Percentiles rank a stretch among this genome's conserved stretches.
These are phyloP conservation scores for Grammomys surdaster DNA, from an alignment of 2,113 vertebrate species.

Conservation along the genomic window DNA sequence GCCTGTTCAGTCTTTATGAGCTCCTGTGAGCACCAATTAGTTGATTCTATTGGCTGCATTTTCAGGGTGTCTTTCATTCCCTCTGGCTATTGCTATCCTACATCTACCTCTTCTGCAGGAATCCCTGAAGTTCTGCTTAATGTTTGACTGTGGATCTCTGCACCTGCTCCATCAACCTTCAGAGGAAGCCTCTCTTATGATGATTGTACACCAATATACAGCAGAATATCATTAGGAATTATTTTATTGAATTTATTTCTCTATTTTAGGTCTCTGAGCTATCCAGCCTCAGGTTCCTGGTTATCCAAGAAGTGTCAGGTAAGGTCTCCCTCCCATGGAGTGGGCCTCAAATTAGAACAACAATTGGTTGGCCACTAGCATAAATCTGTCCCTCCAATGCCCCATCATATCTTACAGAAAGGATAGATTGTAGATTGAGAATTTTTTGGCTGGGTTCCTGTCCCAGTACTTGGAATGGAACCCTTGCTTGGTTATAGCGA, in stretches of 20 bases:
- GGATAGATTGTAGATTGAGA: not conserved
- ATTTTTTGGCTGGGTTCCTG: not conserved
- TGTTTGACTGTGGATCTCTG: not conserved
- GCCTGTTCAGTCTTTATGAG: not conserved
- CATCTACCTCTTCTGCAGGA: not conserved
- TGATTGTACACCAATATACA: not conserved
- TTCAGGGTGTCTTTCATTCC: not conserved
- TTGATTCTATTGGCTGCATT: not conserved
- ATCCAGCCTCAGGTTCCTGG: not conserved
- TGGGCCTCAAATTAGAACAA: not conserved
- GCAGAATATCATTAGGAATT: not conserved
- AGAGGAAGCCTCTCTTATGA: not conserved
- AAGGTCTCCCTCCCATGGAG: not conserved
- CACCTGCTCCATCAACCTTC: not conserved
- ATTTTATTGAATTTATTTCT: not conserved
- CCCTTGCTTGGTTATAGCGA: too few species aligned
- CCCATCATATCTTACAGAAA: not conserved
- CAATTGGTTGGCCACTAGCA: not conserved
- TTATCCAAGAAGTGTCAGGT: not conserved
- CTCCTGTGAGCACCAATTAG: not conserved
- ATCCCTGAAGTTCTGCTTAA: not conserved
- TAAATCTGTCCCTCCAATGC: not conserved
- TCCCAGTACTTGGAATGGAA: not conserved
- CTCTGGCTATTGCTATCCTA: not conserved
- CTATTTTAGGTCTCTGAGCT: not conserved